These are phyloP conservation scores for Diacarnus erythraeanus DNA, from an alignment of 37 sponge, comb jelly and placozoan genomes.

Conservation along the genomic window DNA sequence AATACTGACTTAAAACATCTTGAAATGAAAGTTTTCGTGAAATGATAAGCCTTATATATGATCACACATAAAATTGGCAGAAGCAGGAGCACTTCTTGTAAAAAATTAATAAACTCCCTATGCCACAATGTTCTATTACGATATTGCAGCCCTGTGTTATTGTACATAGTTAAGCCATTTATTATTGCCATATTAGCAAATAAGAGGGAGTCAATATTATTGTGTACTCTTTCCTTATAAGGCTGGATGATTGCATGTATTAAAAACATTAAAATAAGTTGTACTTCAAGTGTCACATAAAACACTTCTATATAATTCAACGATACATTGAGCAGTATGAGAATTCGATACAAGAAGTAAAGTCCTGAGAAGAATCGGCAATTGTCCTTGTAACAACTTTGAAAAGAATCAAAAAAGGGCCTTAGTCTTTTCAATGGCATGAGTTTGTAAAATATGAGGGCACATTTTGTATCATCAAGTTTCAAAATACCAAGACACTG, in stretches of 20 bases:
- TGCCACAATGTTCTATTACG: too few species aligned
- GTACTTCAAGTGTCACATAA: neutral
- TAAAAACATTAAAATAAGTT: slow-evolving; percentile 13
- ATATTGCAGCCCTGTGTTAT: too few species aligned
- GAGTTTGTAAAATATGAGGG: neutral
- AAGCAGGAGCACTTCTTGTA: too few species aligned
- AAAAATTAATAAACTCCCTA: too few species aligned
- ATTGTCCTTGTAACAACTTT: slow-evolving; percentile 37
- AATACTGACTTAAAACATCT: too few species aligned
- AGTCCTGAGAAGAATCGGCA: slow-evolving; percentile 43
- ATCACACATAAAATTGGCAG: too few species aligned
- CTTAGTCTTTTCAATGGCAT: too few species aligned
- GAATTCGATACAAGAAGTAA: slow-evolving; percentile 34
- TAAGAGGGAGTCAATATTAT: slow-evolving; percentile 34
- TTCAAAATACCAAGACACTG: slow-evolving; percentile 10
- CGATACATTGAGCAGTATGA: neutral
- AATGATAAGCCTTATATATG: too few species aligned
- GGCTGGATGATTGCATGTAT: slow-evolving; percentile 32
- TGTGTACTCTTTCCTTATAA: slow-evolving; percentile 25
- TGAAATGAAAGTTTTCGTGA: too few species aligned
- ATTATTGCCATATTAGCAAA: slow-evolving; percentile 15
- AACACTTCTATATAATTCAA: neutral
- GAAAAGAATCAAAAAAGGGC: slow-evolving; percentile 45
- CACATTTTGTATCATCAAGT: slow-evolving; percentile 14
- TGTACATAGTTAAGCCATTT: slow-evolving; percentile 22